These are phyloP conservation scores for Phallusia fumigata DNA, from an alignment of 23 tunicate genomes.

Conservation along the genomic window DNA sequence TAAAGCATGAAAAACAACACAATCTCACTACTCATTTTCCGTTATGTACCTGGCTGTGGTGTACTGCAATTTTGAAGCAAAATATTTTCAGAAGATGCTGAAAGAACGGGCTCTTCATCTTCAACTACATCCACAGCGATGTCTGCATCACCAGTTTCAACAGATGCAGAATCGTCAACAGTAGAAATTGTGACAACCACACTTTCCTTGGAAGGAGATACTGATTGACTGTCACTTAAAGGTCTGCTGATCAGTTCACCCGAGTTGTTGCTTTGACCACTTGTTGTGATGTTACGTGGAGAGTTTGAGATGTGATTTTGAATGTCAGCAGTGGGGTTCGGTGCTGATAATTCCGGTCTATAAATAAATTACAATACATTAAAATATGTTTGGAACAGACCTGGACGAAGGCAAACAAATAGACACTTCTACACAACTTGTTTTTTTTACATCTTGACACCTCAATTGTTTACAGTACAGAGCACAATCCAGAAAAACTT, in stretches of 20 bases:
- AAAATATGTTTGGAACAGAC: too few relatives aligned
- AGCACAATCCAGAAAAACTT: too few relatives aligned
- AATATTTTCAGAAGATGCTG: constrained; percentile 37
- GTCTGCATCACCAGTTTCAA: constrained; percentile 19
- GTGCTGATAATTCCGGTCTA: too few relatives aligned
- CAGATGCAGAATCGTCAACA: constrained; percentile 21
- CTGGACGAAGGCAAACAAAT: too few relatives aligned
- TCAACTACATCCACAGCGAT: not conserved
- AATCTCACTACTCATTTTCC: not conserved
- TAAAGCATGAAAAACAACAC: not conserved
- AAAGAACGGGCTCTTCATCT: not conserved
- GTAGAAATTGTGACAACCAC: constrained; percentile 5
- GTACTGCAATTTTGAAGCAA: constrained; percentile 45
- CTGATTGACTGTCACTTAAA: not conserved
- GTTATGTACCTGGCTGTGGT: constrained; percentile 57
- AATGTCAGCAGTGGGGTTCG: too few relatives aligned
- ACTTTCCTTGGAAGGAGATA: not conserved
- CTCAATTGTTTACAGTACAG: too few relatives aligned
- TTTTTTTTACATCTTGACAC: too few relatives aligned
- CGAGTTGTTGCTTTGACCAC: not conserved
- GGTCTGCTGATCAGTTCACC: not conserved
- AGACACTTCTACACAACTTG: too few relatives aligned
- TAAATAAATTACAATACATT: too few relatives aligned
- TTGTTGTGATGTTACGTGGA: not conserved
- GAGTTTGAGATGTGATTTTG: too few relatives aligned